Conservation (phyloP, 1,140 invertebrate species). For the Tachypleus tridentatus region DNA sequence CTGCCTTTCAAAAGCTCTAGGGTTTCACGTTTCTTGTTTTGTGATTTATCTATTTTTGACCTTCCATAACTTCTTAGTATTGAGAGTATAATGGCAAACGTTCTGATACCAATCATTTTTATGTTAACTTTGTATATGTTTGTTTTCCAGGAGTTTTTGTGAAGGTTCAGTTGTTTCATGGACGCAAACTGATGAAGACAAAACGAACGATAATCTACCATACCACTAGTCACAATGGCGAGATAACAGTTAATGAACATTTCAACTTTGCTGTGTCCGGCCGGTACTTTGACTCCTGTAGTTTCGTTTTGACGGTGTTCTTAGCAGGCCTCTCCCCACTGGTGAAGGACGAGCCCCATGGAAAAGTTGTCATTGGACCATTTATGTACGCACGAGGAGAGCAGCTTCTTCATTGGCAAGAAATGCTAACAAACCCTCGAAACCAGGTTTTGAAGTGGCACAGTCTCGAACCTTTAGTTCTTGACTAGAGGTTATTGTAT, state of each 20-base stretch:
- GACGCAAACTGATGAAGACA: slow-evolving; percentile 29
- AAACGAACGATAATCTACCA: slow-evolving; percentile 26
- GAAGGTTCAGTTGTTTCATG: slow-evolving; percentile 29
- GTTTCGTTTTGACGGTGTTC: slow-evolving; percentile 26
- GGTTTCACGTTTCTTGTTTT: too few relatives aligned
- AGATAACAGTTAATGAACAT: slow-evolving; percentile 31
- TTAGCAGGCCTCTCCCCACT: background rate
- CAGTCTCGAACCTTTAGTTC: slow-evolving; percentile 9
- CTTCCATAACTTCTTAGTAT: too few relatives aligned
- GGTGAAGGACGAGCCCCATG: slow-evolving; percentile 6
- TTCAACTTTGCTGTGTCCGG: slow-evolving; percentile 30
- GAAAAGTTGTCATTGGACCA: slow-evolving; percentile 28
- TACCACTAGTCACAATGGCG: slow-evolving; percentile 11
- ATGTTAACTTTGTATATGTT: too few relatives aligned
- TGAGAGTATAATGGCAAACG: too few relatives aligned
- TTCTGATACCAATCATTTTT: too few relatives aligned
- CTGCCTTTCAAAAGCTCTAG: too few relatives aligned
- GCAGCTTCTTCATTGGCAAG: slow-evolving; percentile 34
- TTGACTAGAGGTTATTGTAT: too few relatives aligned
- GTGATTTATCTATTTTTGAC: too few relatives aligned
- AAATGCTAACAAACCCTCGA: slow-evolving; percentile 49
- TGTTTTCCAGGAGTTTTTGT: slow-evolving; percentile 27
- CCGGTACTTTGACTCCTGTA: slow-evolving; percentile 30
- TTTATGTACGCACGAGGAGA: slow-evolving; percentile 35
- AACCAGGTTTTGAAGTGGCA: slow-evolving; percentile 56